Conservation (phyloP, 1,140 invertebrate species). For the Bathynomus jamesi region DNA sequence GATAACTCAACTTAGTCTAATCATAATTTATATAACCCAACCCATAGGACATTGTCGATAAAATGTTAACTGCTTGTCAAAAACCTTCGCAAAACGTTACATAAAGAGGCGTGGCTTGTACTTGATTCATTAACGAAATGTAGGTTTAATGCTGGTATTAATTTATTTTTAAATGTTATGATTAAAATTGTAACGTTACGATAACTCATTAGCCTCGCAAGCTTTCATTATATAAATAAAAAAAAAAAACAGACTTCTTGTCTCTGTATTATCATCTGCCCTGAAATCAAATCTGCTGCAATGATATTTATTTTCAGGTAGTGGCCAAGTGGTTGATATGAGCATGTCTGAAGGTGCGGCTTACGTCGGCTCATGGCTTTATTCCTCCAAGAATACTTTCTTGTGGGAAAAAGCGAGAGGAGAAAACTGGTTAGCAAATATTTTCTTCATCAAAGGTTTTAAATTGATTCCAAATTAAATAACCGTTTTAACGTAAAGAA, state of each 20-base stretch:
- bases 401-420: constrained; percentile 61
- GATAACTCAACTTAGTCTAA: no score
- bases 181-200: background rate
- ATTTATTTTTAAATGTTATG: background rate
- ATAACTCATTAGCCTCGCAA: background rate
- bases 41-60: no score
- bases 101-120: no score
- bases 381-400: constrained; percentile 50
- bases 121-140: no score
- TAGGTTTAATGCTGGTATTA: background rate
- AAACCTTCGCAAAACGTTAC: no score
- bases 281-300: no score
- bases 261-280: no score
- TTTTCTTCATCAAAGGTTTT: no score
- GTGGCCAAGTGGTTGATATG: constrained; percentile 51
- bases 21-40: no score
- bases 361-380: constrained; percentile 81
- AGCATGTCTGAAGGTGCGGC: constrained; percentile 65
- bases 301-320: constrained; percentile 39
- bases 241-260: background rate
- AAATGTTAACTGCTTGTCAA: no score
- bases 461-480: no score
- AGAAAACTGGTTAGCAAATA: constrained; percentile 56
- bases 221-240: background rate
- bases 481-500: no score